A percentile compares a stretch with the other conserved stretches of the same genome.
phyloP scores from a whole-genome alignment of 2,113 vertebrate genomes.

The Cephalopterus ornatus region DNA sequence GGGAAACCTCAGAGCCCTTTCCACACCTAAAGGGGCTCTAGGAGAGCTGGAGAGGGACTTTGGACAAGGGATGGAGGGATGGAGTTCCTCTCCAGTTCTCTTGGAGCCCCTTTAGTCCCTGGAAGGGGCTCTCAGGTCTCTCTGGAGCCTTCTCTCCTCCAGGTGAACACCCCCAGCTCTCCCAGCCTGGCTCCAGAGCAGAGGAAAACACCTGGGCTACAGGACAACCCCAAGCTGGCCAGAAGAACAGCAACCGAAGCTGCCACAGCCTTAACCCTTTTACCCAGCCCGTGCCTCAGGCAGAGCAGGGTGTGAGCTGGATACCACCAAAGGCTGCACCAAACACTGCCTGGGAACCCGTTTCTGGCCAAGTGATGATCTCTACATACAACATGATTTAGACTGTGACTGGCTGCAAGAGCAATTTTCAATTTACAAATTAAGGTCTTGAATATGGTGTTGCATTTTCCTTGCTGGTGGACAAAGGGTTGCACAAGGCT shows the following conservation, averaged over 20 bases:
- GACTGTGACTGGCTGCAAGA: neutral
- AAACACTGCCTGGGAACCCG: neutral
- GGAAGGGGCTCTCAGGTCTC: neutral
- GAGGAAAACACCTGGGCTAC: neutral
- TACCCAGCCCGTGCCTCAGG: fast-evolving
- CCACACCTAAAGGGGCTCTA: too few species aligned
- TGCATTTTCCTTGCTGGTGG: neutral
- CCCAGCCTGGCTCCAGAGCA: neutral
- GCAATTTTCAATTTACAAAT: neutral
- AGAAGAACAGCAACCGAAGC: neutral
- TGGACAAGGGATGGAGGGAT: too few species aligned
- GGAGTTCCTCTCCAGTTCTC: neutral
- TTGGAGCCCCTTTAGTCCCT: neutral
- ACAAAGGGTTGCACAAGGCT: neutral
- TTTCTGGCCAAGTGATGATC: neutral
- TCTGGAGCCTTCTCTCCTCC: neutral
- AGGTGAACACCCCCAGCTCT: neutral
- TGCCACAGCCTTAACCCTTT: neutral
- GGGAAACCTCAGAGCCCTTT: too few species aligned
- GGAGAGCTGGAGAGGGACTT: too few species aligned
- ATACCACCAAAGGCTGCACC: neutral
- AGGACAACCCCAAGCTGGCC: neutral
- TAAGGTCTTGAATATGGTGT: neutral
- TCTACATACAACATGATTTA: neutral
- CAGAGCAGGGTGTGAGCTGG: neutral